phyloP scores from a whole-genome alignment of 2,888 invertebrate genomes.

The Ceriagrion tenellum region DNA sequence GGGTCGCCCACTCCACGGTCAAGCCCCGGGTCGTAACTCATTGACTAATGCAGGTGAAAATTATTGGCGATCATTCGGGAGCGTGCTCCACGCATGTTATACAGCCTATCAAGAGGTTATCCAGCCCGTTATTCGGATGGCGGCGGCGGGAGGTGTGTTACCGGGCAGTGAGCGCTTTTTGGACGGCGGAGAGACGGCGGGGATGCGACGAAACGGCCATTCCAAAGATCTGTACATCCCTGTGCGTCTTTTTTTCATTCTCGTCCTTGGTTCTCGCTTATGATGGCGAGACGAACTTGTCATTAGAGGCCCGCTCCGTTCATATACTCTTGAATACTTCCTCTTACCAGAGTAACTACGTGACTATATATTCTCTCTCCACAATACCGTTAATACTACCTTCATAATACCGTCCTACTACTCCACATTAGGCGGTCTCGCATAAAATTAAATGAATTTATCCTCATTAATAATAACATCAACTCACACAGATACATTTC shows the following conservation, averaged over 20 bases:
- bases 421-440: no score
- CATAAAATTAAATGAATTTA: no score
- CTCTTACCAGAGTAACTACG: background rate
- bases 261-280: conserved; percentile 12
- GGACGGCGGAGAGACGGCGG: background rate
- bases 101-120: conserved; percentile 66
- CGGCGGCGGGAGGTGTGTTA: background rate
- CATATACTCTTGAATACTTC: background rate
- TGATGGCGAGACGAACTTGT: conserved; percentile 36
- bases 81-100: conserved; percentile 62
- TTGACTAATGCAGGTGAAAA: conserved; percentile 65
- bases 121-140: conserved; percentile 33
- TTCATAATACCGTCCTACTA: no score
- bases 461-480: no score
- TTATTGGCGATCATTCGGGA: conserved; percentile 65
- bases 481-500: no score
- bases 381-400: no score
- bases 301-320: background rate
- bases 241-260: background rate
- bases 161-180: conserved; percentile 4
- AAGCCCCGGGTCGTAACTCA: conserved; percentile 48
- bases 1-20: conserved; percentile 19
- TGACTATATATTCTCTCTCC: no score
- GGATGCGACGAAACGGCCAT: conserved; percentile 46
- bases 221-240: conserved; percentile 19